Base-by-base conservation (phyloP, 2,797 vertebrate species). In the Lophotriccus pileatus region DNA sequence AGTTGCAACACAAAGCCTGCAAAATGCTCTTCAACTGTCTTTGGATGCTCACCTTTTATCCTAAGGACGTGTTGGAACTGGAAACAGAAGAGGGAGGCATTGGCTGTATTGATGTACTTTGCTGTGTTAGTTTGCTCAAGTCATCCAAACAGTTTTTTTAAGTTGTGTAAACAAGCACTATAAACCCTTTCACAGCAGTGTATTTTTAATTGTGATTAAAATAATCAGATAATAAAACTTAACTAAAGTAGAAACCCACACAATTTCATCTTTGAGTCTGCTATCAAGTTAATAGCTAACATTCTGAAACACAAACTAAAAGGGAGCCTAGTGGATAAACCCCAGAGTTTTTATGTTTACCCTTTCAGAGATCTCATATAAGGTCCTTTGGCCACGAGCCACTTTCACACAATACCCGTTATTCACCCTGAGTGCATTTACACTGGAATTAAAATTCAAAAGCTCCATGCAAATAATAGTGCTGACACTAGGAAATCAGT, bases 391-490 rank as follows among this genome's bases (percentile, higher is more conserved):
- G 91, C 73, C 74, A 18, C 0, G 1, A 92, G 94, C 91, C 91
- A 76, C 81, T 90, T 92, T 60, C 76, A 20, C 83, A 94, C 76
- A 96, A 94, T 95, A 63, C 79, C 47, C 82, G 1, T 44, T 44
- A 93, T 95, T 94, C 89, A 93, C 41, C 39, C 81, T 30, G 75
- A 64, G 41, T 59, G 60, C 87, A 46, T 95, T 96, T 91, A 88
- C 70, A 34, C 89, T 9, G 44, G 74, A 94, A 89, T 97, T 96
- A 93, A 87, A 92, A 94, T 94, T 88, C 94, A 93, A 2, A 50
- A 4, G 74, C 77, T 91, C 85, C 27, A 6, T 88, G 27, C 5
- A 9, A 90, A 79, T 88, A 72, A 75, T 91, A 89, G 70, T 78
- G 92, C 92, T 95, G 95, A 92, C 92, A 73, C 32, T 41, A 73